Evolutionary conservation across 2,113 vertebrate genomes (phyloP).

Genomic region (Trochalopteron elliotii): DNA sequence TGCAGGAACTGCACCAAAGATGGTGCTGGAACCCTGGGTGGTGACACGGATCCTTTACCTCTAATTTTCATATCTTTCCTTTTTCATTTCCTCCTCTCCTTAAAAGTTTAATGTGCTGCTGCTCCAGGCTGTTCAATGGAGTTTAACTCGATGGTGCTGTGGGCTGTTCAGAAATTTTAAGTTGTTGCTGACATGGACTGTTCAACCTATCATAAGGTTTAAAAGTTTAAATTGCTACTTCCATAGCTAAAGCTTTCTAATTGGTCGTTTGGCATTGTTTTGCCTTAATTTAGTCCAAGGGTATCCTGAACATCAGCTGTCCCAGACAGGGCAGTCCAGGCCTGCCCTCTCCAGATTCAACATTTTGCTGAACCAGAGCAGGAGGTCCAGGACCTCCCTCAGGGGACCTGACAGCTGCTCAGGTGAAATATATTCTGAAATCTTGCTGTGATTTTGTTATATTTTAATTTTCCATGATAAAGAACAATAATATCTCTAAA

Average conservation of each 20-base stretch:
- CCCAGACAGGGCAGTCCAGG: background rate
- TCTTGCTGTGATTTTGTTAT: background rate
- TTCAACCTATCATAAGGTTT: background rate
- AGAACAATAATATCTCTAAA: background rate
- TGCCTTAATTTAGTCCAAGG: background rate
- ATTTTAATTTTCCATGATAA: background rate
- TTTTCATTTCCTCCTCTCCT: background rate
- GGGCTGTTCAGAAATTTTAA: background rate
- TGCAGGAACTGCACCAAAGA: fast-evolving
- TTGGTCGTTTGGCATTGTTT: background rate
- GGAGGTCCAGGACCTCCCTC: background rate
- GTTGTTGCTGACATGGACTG: background rate
- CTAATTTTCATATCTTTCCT: background rate
- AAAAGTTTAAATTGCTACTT: background rate
- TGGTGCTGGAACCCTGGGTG: background rate
- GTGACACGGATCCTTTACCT: background rate
- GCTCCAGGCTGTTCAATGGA: background rate
- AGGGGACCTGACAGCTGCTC: background rate
- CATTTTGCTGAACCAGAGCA: background rate
- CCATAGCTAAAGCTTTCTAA: background rate
- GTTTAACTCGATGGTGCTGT: fast-evolving
- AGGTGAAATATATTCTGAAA: background rate
- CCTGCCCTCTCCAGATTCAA: background rate
- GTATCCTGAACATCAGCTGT: background rate
- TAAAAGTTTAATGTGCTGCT: background rate